Conservation (phyloP, 2,888 invertebrate genomes). For the Tachystola acroxantha region DNA sequence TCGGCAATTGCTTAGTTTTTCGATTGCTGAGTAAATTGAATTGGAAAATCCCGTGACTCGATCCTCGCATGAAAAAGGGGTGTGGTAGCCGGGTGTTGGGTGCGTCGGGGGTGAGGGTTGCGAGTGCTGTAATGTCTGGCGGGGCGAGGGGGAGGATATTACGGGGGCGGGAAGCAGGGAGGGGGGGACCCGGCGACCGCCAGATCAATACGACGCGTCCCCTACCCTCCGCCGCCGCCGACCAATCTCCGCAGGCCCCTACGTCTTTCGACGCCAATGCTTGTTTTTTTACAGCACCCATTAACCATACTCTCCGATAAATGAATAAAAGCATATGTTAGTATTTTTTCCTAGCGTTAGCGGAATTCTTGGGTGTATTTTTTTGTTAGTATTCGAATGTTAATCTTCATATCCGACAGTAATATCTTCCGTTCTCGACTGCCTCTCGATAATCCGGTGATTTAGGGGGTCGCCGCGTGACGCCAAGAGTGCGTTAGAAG, state of each 20-base stretch:
- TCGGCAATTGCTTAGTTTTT: slow-evolving; percentile 27
- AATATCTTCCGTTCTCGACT: slow-evolving; percentile 21
- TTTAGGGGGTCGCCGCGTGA: slow-evolving; percentile 19
- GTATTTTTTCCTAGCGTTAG: slow-evolving; percentile 29
- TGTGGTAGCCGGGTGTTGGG: slow-evolving; percentile 62
- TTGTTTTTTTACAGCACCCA: slow-evolving; percentile 72
- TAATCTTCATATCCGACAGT: slow-evolving; percentile 29
- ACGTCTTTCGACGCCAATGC: slow-evolving; percentile 74
- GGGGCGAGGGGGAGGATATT: slow-evolving; percentile 30
- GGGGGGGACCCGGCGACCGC: slow-evolving; percentile 23
- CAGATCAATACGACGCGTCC: slow-evolving; percentile 63
- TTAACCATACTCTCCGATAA: slow-evolving; percentile 69
- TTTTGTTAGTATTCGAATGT: slow-evolving; percentile 19
- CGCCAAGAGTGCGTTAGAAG: slow-evolving; percentile 16
- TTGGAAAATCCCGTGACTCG: slow-evolving; percentile 76
- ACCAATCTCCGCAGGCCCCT: slow-evolving; percentile 72
- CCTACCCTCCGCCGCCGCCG: slow-evolving; percentile 47
- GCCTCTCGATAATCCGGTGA: slow-evolving; percentile 21
- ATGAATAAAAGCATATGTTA: slow-evolving; percentile 70
- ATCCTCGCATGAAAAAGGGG: slow-evolving; percentile 64
- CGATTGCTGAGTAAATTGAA: slow-evolving; percentile 60
- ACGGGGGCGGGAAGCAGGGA: slow-evolving; percentile 10
- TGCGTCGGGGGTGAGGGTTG: slow-evolving; percentile 50
- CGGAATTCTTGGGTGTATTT: slow-evolving; percentile 24
- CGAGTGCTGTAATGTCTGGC: slow-evolving; percentile 65